Percentiles rank a stretch among this genome's conserved stretches.
Evolutionary conservation across 2,888 invertebrate species (phyloP).

Genomic region (Trissolcus brochymenae): DNA sequence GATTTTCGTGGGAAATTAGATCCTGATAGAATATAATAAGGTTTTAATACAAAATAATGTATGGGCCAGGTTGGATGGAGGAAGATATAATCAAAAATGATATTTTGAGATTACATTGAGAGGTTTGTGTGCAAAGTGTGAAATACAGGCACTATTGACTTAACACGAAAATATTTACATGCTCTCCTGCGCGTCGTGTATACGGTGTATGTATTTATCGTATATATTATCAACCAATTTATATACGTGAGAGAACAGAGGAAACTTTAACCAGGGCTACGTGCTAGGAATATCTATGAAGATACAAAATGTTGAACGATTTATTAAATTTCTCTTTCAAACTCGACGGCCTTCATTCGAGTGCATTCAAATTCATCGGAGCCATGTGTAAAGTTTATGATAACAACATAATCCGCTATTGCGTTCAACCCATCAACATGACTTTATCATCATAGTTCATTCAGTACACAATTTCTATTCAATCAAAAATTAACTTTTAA

Average conservation of each 20-base stretch:
- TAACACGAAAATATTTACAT: conserved; percentile 22
- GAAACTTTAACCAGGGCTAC: conserved; percentile 32
- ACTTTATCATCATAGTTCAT: no score
- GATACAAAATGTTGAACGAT: conserved; percentile 5
- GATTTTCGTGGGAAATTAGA: no score
- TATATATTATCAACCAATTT: conserved; percentile 39
- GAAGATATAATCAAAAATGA: no score
- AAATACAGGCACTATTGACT: conserved; percentile 24
- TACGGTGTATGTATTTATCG: conserved; percentile 13
- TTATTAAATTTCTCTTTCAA: conserved; percentile 29
- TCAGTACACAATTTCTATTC: no score
- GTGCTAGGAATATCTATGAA: conserved; percentile 5
- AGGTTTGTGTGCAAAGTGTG: no score
- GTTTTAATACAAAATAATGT: no score
- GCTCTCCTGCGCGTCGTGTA: conserved; percentile 3
- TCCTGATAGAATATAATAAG: no score
- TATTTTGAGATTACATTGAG: no score
- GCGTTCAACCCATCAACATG: no score
- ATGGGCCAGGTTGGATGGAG: no score
- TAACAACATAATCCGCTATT: not conserved
- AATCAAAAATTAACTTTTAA: no score
- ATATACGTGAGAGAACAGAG: conserved; percentile 30
- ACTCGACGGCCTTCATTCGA: conserved; percentile 19
- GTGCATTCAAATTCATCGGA: conserved; percentile 13
- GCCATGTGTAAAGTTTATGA: not conserved